Base-by-base conservation (phyloP, 2,888 invertebrate species). In the Anarsia innoxiella region DNA sequence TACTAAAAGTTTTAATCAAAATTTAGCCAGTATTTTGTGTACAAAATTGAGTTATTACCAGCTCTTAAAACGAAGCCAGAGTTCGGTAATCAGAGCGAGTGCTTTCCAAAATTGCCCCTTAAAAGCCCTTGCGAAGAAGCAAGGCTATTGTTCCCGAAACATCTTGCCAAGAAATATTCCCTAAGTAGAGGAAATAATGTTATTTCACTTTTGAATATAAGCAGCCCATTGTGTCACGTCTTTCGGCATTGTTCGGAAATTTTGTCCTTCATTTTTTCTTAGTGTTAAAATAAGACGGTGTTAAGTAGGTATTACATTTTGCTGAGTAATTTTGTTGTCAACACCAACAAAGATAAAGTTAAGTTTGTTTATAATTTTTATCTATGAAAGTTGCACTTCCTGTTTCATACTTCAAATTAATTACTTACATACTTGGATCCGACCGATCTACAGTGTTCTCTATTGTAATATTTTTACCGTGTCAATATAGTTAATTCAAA, bases 61-160 rank as follows among this genome's bases (percentile, higher is more conserved):
- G 10, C 25, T 6, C 27, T 27, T 12, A 27, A 27, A 25, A 25
- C 25, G 25, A 9, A 25, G 25, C 25, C 25, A 25, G 25, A 33
- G 33, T 14, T 14, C 33, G 14, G 33, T 26, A 25, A 33, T 33
- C 33, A 15, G 26, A 2, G 3, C 26, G 14, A 33, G 26, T 25
- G 33, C 33, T 25, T 11, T 33, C 11, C 32, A 26, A 25, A 33
- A 33, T 33, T 33, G 33, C 14, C 33, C 25, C 33, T 32, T 33
- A 33, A 33, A 14, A 33, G 33, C 25, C 12, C 23, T 31, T 23
- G 9, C 13, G 19, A 31, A 31, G 23, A 31, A 19, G 12, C 33
- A n/a, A n/a, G 13, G 33, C 26, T 15, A 33, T 33, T 33, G 33
- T 33, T 33, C 33, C 11, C 26, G 33, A 33, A 33, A 33, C 26